Evolutionary conservation across 2,888 invertebrate species (phyloP).

Genomic region (Piscicola geometra): DNA sequence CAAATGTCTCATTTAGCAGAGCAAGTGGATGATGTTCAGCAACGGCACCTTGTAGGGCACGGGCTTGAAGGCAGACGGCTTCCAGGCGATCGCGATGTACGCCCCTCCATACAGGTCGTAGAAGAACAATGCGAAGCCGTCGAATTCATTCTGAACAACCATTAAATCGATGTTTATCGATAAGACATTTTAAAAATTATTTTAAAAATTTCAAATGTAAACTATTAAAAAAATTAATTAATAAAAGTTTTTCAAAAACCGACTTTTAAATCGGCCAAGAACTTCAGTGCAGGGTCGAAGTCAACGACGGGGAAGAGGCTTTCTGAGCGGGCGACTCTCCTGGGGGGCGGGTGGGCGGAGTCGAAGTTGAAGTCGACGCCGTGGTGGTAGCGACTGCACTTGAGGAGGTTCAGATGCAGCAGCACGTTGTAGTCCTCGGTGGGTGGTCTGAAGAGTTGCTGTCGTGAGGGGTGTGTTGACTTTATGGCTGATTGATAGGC

Average conservation of each 20-base stretch:
- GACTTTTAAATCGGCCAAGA: slow-evolving; percentile 72
- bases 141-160: slow-evolving; percentile 52
- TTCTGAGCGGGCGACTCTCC: slow-evolving; percentile 7
- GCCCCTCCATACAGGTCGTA: slow-evolving; percentile 81
- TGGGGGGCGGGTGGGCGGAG: slow-evolving; percentile 28
- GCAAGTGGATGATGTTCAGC: no score
- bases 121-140: slow-evolving; percentile 78
- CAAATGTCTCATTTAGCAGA: no score
- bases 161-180: not conserved
- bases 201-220: not conserved
- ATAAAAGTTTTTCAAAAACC: slow-evolving; percentile 46
- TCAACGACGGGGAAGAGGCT: slow-evolving; percentile 66
- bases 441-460: slow-evolving; percentile 64
- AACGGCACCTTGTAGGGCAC: slow-evolving; percentile 69
- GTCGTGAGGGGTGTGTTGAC: no score
- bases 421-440: slow-evolving; percentile 70
- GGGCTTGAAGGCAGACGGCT: slow-evolving; percentile 64
- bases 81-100: slow-evolving; percentile 78
- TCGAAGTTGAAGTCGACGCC: slow-evolving; percentile 26
- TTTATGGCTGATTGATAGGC: no score
- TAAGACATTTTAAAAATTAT: not conserved
- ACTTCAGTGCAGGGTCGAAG: slow-evolving; percentile 70
- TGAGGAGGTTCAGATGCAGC: slow-evolving; percentile 63
- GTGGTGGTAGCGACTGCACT: slow-evolving; percentile 26
- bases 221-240: not conserved